Percentiles rank a stretch among this genome's conserved stretches.
Conservation (phyloP, 2,113 vertebrate genomes). For the Castor canadensis region DNA sequence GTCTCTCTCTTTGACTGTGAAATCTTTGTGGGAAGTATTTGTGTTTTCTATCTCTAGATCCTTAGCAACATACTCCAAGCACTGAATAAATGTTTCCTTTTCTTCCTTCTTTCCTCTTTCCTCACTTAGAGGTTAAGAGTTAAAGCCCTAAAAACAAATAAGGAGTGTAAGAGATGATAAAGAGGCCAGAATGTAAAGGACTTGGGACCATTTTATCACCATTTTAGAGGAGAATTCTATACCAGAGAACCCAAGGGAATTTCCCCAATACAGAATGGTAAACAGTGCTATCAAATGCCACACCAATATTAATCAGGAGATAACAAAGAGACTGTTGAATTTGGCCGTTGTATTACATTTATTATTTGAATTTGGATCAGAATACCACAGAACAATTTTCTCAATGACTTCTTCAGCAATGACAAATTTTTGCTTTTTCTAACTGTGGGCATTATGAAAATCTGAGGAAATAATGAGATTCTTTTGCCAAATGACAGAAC, state of each 20-base stretch:
- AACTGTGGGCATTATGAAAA: not conserved
- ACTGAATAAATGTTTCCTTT: not conserved
- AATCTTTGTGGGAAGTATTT: not conserved
- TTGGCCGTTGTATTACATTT: not conserved
- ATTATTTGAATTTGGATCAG: slow-evolving; percentile 42
- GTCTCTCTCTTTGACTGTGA: not conserved
- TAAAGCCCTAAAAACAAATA: not conserved
- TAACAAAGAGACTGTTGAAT: not conserved
- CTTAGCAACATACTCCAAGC: not conserved
- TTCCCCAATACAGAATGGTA: not conserved
- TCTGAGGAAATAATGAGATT: slow-evolving; percentile 39
- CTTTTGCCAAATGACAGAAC: not conserved
- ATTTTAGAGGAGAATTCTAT: slow-evolving; percentile 18
- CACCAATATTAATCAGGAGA: not conserved
- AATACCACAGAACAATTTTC: slow-evolving; percentile 8
- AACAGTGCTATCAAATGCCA: not conserved
- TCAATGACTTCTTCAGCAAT: not conserved
- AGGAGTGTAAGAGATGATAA: not conserved
- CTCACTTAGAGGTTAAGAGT: slow-evolving; percentile 1
- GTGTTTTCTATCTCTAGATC: not conserved
- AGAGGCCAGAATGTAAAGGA: not conserved
- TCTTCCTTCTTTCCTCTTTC: not conserved
- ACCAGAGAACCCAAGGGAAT: not conserved
- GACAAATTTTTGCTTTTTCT: not conserved
- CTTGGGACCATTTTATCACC: not conserved